phyloP scores from a whole-genome alignment of 2,888 invertebrate species.

The Philonicus albiceps region DNA sequence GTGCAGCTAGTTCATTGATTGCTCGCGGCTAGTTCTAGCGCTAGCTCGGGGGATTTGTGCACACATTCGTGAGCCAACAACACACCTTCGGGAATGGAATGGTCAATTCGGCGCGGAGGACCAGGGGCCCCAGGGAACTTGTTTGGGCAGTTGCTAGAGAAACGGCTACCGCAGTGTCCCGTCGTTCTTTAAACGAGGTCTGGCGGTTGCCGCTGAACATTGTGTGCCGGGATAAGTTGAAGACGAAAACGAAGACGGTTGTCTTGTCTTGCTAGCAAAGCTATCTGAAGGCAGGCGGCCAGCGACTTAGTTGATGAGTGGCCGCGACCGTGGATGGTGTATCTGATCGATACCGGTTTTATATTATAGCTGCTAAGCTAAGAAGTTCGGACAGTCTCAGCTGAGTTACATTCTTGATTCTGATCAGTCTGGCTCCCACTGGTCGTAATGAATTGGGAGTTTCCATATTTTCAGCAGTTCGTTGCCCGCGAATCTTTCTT shows the following conservation, averaged over 20 bases:
- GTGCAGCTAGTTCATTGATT: conserved; percentile 29
- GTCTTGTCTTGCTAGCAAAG: neutral
- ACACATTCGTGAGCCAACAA: conserved; percentile 11
- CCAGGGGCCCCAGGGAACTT: neutral
- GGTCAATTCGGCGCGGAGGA: conserved; percentile 14
- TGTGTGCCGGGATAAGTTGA: neutral
- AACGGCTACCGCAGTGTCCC: conserved; percentile 30
- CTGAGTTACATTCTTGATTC: conserved; percentile 18
- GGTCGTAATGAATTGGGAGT: conserved; percentile 18
- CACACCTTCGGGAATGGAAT: neutral
- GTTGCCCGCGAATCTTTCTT: conserved; percentile 32
- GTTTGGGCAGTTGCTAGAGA: conserved; percentile 41
- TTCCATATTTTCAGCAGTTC: conserved; percentile 39
- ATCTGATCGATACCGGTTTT: conserved; percentile 30
- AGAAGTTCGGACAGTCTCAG: conserved; percentile 2
- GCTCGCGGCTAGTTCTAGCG: conserved; percentile 27
- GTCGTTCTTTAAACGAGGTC: conserved; percentile 24
- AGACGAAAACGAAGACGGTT: neutral
- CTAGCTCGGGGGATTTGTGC: conserved; percentile 9
- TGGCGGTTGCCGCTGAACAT: conserved; percentile 19
- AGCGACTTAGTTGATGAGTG: conserved; percentile 34
- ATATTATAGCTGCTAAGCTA: neutral
- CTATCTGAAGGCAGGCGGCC: neutral
- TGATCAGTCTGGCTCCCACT: conserved; percentile 20
- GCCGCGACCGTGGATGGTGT: conserved; percentile 31